Percentiles rank a stretch among this genome's conserved stretches.
These are phyloP conservation scores for Pyralis farinalis DNA, from an alignment of 2,888 invertebrate genomes.

Conservation along the genomic window DNA sequence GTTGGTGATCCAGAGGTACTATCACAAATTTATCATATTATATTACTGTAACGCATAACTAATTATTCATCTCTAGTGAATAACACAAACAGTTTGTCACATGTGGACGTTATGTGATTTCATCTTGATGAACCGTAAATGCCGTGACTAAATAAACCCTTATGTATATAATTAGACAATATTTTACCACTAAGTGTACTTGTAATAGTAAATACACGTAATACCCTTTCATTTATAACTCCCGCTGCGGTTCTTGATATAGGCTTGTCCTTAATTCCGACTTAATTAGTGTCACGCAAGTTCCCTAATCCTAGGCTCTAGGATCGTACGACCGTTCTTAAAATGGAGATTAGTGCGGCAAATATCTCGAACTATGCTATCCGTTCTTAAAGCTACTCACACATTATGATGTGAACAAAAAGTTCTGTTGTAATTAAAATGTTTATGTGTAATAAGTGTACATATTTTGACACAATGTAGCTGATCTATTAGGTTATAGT, in stretches of 20 bases:
- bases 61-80: no score
- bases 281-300: slow-evolving; percentile 81
- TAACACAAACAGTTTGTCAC: no score
- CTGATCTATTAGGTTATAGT: no score
- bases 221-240: slow-evolving; percentile 79
- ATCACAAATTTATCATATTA: no score
- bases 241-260: slow-evolving; percentile 74
- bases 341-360: slow-evolving; percentile 78
- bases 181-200: slow-evolving; percentile 36
- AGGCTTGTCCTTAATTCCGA: slow-evolving; percentile 77
- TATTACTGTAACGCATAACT: no score
- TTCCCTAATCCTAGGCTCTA: slow-evolving; percentile 78
- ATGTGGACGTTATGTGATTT: no score
- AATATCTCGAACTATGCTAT: slow-evolving; percentile 76
- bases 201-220: slow-evolving; percentile 63
- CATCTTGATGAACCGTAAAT: no score
- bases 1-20: no score
- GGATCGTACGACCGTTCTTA: slow-evolving; percentile 77
- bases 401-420: slow-evolving; percentile 22
- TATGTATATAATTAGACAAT: slow-evolving; percentile 20
- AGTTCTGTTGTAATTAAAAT: background rate
- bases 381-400: slow-evolving; percentile 63
- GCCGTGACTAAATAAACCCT: no score
- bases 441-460: background rate
- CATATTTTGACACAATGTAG: background rate